Conservation (phyloP, 1,140 invertebrate genomes). For the Nylanderia fulva region DNA sequence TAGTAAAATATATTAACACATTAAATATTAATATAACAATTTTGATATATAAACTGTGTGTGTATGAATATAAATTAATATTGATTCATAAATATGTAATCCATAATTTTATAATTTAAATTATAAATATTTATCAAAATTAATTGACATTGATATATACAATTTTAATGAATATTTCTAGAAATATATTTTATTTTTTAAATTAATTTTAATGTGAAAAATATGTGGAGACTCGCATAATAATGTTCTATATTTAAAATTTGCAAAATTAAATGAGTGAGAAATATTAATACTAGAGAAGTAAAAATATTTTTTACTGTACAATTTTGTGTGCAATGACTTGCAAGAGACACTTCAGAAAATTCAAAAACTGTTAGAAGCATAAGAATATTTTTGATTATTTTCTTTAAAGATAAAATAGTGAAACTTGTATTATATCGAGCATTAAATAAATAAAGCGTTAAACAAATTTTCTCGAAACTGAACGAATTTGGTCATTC, state of each 20-base stretch:
- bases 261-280: not conserved
- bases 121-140: not conserved
- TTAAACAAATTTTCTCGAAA: not conserved
- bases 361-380: not conserved
- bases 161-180: slow-evolving; percentile 1
- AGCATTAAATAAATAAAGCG: not conserved
- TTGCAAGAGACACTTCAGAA: not conserved
- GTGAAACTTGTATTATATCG: not conserved
- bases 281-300: not conserved
- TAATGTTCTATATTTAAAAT: not conserved
- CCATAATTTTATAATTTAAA: slow-evolving; percentile 3
- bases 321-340: not conserved
- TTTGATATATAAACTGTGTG: not conserved
- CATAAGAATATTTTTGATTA: not conserved
- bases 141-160: not conserved
- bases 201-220: not conserved
- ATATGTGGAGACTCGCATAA: not conserved
- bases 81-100: not conserved
- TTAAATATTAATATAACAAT: slow-evolving; percentile 10
- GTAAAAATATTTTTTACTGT: not conserved
- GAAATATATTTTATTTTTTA: not conserved
- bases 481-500: not conserved
- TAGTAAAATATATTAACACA: slow-evolving; percentile 17
- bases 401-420: not conserved
- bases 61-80: slow-evolving; percentile 30